Conservation (phyloP, 2,113 vertebrate genomes). For the Rhinolophus sinicus region DNA sequence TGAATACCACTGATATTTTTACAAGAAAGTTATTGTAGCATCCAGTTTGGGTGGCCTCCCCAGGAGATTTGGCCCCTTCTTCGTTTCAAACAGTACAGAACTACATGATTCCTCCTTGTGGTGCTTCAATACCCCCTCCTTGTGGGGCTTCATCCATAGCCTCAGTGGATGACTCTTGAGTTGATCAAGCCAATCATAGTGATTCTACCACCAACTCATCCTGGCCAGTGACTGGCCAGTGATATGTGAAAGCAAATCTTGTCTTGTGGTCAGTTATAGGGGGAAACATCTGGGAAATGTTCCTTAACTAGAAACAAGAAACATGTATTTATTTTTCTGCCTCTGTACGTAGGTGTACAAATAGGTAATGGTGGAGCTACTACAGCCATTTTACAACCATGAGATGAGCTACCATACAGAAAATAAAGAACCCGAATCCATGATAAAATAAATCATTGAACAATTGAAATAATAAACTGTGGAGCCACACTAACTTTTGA, state of each 20-base stretch:
- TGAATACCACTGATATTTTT: background rate
- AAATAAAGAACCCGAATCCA: background rate
- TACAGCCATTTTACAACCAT: constrained; percentile 36
- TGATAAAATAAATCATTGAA: constrained; percentile 15
- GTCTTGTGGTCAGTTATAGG: background rate
- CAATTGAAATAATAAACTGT: constrained; percentile 19
- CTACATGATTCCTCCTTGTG: background rate
- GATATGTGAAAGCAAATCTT: constrained; percentile 18
- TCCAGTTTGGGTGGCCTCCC: background rate
- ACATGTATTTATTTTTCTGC: background rate
- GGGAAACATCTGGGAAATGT: background rate
- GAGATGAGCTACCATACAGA: background rate
- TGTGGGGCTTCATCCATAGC: background rate
- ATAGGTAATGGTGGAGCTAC: background rate
- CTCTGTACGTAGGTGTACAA: constrained; percentile 36
- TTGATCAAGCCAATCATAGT: background rate
- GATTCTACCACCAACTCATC: background rate
- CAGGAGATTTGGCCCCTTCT: background rate
- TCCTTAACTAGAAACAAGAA: constrained; percentile 56
- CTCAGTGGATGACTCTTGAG: background rate
- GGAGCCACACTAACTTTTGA: background rate
- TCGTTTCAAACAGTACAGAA: background rate
- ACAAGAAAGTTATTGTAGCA: background rate
- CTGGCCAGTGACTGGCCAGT: background rate
- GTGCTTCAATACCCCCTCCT: background rate